Base-by-base conservation (phyloP, 2,888 invertebrate genomes). In the Chalcosyrphus nemorum region DNA sequence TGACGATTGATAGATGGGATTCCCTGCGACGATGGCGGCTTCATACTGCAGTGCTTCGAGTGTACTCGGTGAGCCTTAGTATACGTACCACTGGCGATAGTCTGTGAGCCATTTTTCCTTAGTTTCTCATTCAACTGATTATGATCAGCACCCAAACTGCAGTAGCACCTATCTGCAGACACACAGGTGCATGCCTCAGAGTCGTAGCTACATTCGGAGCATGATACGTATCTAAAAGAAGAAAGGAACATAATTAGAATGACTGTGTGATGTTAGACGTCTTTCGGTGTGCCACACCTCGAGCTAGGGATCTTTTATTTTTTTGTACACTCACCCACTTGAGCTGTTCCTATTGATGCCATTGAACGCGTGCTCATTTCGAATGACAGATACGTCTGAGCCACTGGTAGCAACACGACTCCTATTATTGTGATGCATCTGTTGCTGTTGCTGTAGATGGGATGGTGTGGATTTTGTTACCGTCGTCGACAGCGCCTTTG, bases 191-290 rank as follows among this genome's bases (percentile, higher is more conserved):
- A 97, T 11, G 96, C 95, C 87, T 97, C 97, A 1, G 96, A 96
- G 88, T 97, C 97, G 89, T 95, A 95, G 86, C 95, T 94, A 89
- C 97, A 97, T 90, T 97, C 97, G 45, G 97, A 97, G 90, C 97
- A 97, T 2, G 96, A 96, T 0, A 97, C 96, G 89, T 97, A 97
- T 5, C 92, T 92, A 86, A 6, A 94, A 86, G 72, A 65, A 68
- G 52, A 81, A 72, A 1, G 24, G 24, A 65, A 76, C 65, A 52
- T 29, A 65, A 38, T 59, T 71, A 77, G 38, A 76, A 41, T 47
- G 45, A 9, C 68, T 77, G 27, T 21, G 45, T 65, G 29, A 59
- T 57, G 66, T 50, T 66, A 21, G 57, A 45, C 54, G 45, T 56
- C 17, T 11, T 32, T 7, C 29, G 35, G 9, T 50, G 24, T 4